Conservation (phyloP, 2,888 invertebrate genomes). For the Aphrophora alni region DNA sequence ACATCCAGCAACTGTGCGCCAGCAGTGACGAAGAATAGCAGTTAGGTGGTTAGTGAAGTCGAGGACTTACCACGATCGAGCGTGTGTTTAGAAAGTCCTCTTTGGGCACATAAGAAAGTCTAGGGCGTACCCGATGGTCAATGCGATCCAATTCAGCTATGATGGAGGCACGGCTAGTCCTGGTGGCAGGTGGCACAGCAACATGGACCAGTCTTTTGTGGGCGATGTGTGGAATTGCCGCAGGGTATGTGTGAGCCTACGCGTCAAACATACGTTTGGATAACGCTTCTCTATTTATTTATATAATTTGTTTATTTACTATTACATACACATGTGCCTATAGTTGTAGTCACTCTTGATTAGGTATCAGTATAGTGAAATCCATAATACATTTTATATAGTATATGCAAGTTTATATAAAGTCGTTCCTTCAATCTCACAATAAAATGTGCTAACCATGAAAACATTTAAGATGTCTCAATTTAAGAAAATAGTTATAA, state of each 20-base stretch:
- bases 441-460: too few species aligned
- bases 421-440: too few species aligned
- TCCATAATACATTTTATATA: too few species aligned
- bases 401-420: too few species aligned
- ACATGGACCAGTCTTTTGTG: constrained; percentile 58
- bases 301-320: too few species aligned
- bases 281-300: neutral
- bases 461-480: too few species aligned
- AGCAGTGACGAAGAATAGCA: too few species aligned
- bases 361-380: too few species aligned
- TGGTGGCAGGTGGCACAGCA: constrained; percentile 48
- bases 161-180: constrained; percentile 58
- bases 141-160: constrained; percentile 73
- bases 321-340: too few species aligned
- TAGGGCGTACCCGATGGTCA: constrained; percentile 68
- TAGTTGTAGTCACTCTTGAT: too few species aligned
- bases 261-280: neutral
- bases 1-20: neutral
- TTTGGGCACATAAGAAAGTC: constrained; percentile 68
- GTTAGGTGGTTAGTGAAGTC: neutral
- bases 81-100: constrained; percentile 82
- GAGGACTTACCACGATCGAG: constrained; percentile 69
- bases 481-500: too few species aligned
- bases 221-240: constrained; percentile 57
- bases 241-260: constrained; percentile 44